These are phyloP conservation scores for Physocephala rufipes DNA, from an alignment of 2,888 invertebrate species.

Conservation along the genomic window DNA sequence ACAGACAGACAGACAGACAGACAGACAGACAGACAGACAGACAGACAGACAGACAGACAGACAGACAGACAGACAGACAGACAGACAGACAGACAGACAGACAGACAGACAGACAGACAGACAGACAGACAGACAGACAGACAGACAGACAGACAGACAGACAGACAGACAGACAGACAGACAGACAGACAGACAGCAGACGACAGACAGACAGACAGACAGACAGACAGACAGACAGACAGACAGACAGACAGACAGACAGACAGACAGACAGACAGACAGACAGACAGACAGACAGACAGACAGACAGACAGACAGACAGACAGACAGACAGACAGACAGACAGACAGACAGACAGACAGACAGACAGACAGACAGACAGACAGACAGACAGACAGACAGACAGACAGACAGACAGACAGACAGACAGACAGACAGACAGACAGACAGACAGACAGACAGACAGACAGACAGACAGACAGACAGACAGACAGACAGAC, in stretches of 20 bases:
- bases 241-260: constrained; percentile 1
- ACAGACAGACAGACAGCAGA: neutral
- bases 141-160: constrained; percentile 1
- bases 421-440: constrained; percentile 1
- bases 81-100: neutral
- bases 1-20: neutral
- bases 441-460: constrained; percentile 1
- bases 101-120: neutral
- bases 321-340: constrained; percentile 1
- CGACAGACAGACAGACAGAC: neutral
- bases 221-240: neutral
- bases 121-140: neutral
- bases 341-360: constrained; percentile 1
- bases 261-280: constrained; percentile 1
- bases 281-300: constrained; percentile 1
- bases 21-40: neutral
- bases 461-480: constrained; percentile 1
- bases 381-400: constrained; percentile 1
- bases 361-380: constrained; percentile 1
- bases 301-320: constrained; percentile 1
- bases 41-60: constrained; percentile 1
- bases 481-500: constrained; percentile 1
- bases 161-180: neutral
- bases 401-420: constrained; percentile 1
- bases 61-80: neutral